These are phyloP conservation scores for Gisinianus flammeolus DNA, from an alignment of 2,888 invertebrate species.

Conservation along the genomic window DNA sequence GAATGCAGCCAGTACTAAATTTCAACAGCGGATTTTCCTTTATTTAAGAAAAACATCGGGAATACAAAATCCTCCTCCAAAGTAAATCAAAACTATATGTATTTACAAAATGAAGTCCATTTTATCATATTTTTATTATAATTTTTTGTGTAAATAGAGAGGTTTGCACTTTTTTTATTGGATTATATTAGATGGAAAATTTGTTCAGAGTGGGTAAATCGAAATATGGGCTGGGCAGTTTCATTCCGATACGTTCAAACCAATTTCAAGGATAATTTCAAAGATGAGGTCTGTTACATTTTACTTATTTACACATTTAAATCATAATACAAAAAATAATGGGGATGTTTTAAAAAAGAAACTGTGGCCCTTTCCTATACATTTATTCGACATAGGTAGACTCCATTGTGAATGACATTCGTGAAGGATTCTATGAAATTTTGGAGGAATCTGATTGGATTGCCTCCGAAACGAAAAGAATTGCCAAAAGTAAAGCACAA, in stretches of 20 bases:
- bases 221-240: slow-evolving; percentile 63
- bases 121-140: neutral
- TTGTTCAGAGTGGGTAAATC: slow-evolving; percentile 62
- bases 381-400: slow-evolving; percentile 31
- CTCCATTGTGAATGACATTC: slow-evolving; percentile 42
- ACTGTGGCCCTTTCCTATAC: too few species aligned
- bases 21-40: slow-evolving; percentile 52
- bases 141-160: neutral
- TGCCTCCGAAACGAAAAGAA: slow-evolving; percentile 35
- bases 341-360: neutral
- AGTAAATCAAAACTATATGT: neutral
- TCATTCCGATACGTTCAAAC: slow-evolving; percentile 62
- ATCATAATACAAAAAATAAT: neutral
- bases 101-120: neutral
- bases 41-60: slow-evolving; percentile 52
- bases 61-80: slow-evolving; percentile 49
- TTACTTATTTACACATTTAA: neutral
- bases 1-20: slow-evolving; percentile 47
- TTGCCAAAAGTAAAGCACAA: slow-evolving; percentile 40
- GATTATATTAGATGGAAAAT: slow-evolving; percentile 60
- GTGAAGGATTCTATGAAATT: slow-evolving; percentile 40
- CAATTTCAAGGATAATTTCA: slow-evolving; percentile 60
- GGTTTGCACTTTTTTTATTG: neutral
- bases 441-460: slow-evolving; percentile 46
- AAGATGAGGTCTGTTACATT: slow-evolving; percentile 59